These are phyloP conservation scores for Hylaeus anthracinus DNA, from an alignment of 1,140 invertebrate genomes.

Conservation along the genomic window DNA sequence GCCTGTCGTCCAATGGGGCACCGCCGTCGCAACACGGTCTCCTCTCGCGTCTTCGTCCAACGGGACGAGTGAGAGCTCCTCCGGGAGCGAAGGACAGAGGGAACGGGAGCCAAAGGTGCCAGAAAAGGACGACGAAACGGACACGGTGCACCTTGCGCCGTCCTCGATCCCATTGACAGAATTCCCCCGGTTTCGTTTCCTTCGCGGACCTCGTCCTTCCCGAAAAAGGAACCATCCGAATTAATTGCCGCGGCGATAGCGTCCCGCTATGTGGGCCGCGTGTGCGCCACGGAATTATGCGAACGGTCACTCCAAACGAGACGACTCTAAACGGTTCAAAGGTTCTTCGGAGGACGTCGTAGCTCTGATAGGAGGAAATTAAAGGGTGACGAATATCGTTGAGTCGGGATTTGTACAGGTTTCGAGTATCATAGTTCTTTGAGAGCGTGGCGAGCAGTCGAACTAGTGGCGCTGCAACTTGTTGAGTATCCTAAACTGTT, in stretches of 20 bases:
- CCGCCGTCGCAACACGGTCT: slow-evolving; percentile 11
- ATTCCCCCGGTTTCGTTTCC: slow-evolving; percentile 51
- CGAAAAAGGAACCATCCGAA: slow-evolving; percentile 34
- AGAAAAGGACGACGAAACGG: slow-evolving; percentile 15
- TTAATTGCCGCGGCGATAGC: slow-evolving; percentile 43
- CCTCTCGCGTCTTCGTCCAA: slow-evolving; percentile 20
- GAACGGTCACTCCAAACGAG: not conserved
- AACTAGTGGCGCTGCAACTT: too few species aligned
- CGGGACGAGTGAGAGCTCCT: too few species aligned
- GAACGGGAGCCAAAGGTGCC: not conserved
- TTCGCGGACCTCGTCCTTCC: not conserved
- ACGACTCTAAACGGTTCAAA: too few species aligned
- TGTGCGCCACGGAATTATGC: slow-evolving; percentile 18
- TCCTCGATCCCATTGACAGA: slow-evolving; percentile 62
- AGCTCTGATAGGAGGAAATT: too few species aligned
- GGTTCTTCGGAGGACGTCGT: too few species aligned
- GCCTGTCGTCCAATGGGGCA: slow-evolving; percentile 74
- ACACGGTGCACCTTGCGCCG: slow-evolving; percentile 58
- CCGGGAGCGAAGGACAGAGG: slow-evolving; percentile 2
- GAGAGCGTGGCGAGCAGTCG: too few species aligned
- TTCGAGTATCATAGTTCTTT: too few species aligned
- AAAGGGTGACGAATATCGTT: too few species aligned
- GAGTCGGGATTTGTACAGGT: too few species aligned
- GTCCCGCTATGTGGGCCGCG: slow-evolving; percentile 27
- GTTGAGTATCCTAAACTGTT: too few species aligned